Evolutionary conservation across 53 echinoderm and acorn worm genomes (phyloP).

Genomic region (Glandiceps talaboti): DNA sequence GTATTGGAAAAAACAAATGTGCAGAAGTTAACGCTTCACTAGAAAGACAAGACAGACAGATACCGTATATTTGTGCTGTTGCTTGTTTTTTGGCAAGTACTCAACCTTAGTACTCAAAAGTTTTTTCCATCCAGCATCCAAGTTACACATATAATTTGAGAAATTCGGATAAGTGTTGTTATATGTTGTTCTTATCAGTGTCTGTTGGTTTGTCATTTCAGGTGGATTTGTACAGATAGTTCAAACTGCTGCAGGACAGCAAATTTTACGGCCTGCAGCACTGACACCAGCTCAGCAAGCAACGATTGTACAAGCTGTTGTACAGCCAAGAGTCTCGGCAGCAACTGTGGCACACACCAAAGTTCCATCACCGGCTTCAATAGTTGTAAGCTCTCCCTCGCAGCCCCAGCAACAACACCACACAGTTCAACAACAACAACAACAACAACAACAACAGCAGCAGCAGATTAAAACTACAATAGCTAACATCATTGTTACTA

Average conservation of each 20-base stretch:
- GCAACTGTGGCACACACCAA: neutral
- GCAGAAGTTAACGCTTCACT: too few species aligned
- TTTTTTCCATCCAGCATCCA: too few species aligned
- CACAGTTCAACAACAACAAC: slow-evolving; percentile 8
- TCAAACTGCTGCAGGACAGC: slow-evolving; percentile 65
- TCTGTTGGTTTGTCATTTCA: slow-evolving; percentile 9
- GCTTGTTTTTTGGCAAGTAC: too few species aligned
- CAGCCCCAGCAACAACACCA: slow-evolving; percentile 2
- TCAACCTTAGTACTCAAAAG: too few species aligned
- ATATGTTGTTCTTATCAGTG: too few species aligned
- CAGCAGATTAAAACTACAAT: slow-evolving; percentile 23
- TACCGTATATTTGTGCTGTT: too few species aligned
- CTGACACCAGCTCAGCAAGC: neutral
- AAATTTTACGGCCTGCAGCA: slow-evolving; percentile 42
- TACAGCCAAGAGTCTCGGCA: neutral
- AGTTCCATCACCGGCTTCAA: neutral
- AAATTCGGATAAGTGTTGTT: too few species aligned
- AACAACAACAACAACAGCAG: slow-evolving; percentile 24
- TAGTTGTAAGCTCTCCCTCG: neutral
- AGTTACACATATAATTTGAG: too few species aligned
- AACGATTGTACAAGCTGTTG: neutral
- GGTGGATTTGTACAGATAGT: slow-evolving; percentile 91
- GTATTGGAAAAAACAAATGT: too few species aligned
- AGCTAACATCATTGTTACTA: slow-evolving; percentile 25
- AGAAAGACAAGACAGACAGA: too few species aligned